Evolutionary conservation across 2,888 invertebrate species (phyloP).

Genomic region (Tiphia femorata): DNA sequence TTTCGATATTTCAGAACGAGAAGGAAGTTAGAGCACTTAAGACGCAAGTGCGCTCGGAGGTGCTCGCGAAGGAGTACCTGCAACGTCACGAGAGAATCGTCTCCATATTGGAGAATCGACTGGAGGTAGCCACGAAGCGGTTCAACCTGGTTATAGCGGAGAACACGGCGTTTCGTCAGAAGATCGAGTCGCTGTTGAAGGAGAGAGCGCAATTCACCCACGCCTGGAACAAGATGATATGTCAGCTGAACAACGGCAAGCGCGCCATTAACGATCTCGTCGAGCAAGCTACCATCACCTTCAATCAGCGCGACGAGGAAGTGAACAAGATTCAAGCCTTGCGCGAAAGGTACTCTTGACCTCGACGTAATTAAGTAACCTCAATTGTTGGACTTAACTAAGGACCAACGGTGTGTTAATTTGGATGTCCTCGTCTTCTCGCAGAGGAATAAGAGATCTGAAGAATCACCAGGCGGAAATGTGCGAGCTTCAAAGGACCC

Average conservation of each 20-base stretch:
- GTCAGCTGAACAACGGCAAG: conserved; percentile 83
- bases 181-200: conserved; percentile 85
- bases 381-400: no score
- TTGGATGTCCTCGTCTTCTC: no score
- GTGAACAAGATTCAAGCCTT: conserved; percentile 84
- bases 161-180: conserved; percentile 79
- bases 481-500: conserved; percentile 85
- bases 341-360: conserved; percentile 75
- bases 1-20: background rate
- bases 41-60: conserved; percentile 69
- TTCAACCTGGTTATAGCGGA: conserved; percentile 82
- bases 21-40: conserved; percentile 67
- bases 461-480: conserved; percentile 79
- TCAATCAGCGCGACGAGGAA: conserved; percentile 88
- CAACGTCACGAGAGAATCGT: conserved; percentile 72
- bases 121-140: conserved; percentile 82
- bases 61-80: conserved; percentile 70
- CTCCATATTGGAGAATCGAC: conserved; percentile 79
- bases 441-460: conserved; percentile 70
- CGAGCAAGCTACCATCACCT: conserved; percentile 89
- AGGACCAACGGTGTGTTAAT: no score
- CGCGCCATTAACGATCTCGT: conserved; percentile 87
- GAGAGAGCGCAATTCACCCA: conserved; percentile 88
- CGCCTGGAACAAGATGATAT: conserved; percentile 83
- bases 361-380: no score